A percentile compares a stretch with the other conserved stretches of the same genome.
These are phyloP conservation scores for Gambusia yucatana DNA, from an alignment of 2,797 vertebrate species.

Conservation along the genomic window DNA sequence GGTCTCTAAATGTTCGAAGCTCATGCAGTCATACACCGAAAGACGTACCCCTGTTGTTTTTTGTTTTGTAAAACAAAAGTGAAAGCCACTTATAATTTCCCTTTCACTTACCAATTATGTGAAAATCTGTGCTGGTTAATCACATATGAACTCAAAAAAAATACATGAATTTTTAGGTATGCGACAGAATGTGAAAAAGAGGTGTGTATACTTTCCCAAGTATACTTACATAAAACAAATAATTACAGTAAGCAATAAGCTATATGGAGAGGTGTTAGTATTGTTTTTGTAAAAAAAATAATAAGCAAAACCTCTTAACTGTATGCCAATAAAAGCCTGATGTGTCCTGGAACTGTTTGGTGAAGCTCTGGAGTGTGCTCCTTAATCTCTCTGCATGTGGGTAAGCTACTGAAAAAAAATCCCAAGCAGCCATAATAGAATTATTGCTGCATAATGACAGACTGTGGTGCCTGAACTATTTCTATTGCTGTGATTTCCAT, in stretches of 20 bases:
- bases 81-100: neutral
- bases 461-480: constrained; percentile 36
- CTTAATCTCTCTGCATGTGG: constrained; percentile 52
- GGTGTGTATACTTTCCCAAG: neutral
- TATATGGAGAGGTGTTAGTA: neutral
- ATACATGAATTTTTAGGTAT: neutral
- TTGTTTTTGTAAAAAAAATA: neutral
- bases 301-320: neutral
- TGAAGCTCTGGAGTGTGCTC: constrained; percentile 32
- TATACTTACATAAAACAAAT: neutral
- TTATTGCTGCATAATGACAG: constrained; percentile 52
- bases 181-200: neutral
- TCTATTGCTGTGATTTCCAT: constrained; percentile 35
- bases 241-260: neutral
- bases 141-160: neutral
- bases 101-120: neutral
- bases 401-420: constrained; percentile 36
- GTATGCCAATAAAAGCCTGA: constrained; percentile 18
- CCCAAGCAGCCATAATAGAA: constrained; percentile 34
- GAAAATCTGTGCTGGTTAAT: neutral
- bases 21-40: neutral
- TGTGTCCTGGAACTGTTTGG: constrained; percentile 17
- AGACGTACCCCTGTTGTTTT: neutral
- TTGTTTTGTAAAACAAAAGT: neutral
- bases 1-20: neutral